Evolutionary conservation across 2,797 vertebrate genomes (phyloP).

Genomic region (Liparis tanakae): DNA sequence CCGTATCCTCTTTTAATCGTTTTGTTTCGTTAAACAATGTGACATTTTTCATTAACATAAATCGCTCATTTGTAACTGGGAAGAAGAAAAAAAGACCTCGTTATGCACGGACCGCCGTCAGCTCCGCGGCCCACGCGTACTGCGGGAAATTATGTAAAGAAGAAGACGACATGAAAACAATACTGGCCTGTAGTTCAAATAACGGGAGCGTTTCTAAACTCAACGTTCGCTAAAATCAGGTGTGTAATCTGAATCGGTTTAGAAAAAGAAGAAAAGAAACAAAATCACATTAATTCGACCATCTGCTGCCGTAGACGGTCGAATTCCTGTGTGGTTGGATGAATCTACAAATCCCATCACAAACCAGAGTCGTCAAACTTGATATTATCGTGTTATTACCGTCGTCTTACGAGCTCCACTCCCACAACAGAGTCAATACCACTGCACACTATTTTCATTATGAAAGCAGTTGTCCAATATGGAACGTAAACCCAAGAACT

Average conservation of each 20-base stretch:
- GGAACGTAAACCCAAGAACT: conserved; percentile 18
- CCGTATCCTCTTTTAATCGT: not conserved
- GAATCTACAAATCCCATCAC: no score
- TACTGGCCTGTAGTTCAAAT: not conserved
- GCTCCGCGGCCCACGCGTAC: conserved; percentile 17
- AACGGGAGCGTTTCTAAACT: not conserved
- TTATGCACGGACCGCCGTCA: not conserved
- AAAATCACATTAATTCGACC: not conserved
- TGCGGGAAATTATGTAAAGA: conserved; percentile 29
- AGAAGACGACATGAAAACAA: conserved; percentile 1
- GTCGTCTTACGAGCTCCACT: not conserved
- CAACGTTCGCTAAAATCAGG: not conserved
- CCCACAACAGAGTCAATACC: not conserved
- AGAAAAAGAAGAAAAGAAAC: not conserved
- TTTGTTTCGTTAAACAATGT: conserved; percentile 3
- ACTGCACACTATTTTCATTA: not conserved
- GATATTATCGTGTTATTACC: not conserved
- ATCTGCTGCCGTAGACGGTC: not conserved
- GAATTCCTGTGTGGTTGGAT: not conserved
- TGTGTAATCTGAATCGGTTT: not conserved
- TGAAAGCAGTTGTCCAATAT: conserved; percentile 4
- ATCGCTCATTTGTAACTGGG: not conserved
- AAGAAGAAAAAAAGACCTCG: not conserved
- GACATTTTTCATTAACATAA: not conserved
- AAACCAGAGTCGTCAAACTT: not conserved